These are phyloP conservation scores for Macrotis lagotis DNA, from an alignment of 2,113 vertebrate species.

Conservation along the genomic window DNA sequence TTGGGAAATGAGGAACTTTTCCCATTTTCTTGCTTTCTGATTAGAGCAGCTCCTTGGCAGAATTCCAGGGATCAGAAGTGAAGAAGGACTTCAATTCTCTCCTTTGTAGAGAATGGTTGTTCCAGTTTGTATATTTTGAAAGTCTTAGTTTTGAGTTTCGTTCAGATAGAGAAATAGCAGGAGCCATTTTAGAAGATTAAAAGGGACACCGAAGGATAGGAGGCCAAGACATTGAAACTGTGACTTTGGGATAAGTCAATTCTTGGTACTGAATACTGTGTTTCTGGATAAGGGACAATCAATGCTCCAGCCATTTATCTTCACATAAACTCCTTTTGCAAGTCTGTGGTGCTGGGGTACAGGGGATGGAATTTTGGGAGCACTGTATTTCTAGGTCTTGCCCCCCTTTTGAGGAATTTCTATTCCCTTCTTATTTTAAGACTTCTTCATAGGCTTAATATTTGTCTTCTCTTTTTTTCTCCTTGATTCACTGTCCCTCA, in stretches of 20 bases:
- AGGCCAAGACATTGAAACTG: conserved; percentile 31
- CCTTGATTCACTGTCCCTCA: neutral
- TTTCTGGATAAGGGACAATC: neutral
- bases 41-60: neutral
- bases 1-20: neutral
- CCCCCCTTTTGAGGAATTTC: too few relatives aligned
- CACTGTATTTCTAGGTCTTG: neutral
- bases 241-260: conserved; percentile 36
- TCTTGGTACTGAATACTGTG: conserved; percentile 16
- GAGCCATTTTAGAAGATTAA: neutral
- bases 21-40: conserved; percentile 32
- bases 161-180: conserved; percentile 6
- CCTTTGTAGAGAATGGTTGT: neutral
- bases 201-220: neutral
- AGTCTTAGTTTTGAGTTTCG: conserved; percentile 20
- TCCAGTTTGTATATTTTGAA: conserved; percentile 23
- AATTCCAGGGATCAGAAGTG: neutral
- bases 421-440: neutral
- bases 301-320: conserved; percentile 10
- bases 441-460: neutral
- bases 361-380: neutral
- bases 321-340: conserved; percentile 32
- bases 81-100: conserved; percentile 12
- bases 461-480: conserved; percentile 19
- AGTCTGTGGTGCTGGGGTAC: neutral